These are phyloP conservation scores for Corythornis madagascariensis DNA, from an alignment of 2,113 vertebrate species.

Conservation along the genomic window DNA sequence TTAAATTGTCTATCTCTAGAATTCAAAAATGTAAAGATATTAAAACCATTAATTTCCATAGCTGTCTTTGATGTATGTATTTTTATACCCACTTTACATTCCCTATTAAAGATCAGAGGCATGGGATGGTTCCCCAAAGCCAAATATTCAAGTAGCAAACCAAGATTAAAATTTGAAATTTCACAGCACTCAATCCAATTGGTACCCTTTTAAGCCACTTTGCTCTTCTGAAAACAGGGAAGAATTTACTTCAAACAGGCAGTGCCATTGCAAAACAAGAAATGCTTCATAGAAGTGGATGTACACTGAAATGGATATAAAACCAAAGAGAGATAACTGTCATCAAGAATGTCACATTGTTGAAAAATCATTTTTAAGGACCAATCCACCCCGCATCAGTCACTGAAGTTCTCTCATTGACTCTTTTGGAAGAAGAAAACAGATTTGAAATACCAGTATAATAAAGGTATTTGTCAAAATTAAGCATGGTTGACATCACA, in stretches of 20 bases:
- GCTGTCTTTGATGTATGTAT: slow-evolving; percentile 13
- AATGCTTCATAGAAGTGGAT: slow-evolving; percentile 49
- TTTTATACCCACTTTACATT: slow-evolving; percentile 14
- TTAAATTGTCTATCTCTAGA: slow-evolving; percentile 20
- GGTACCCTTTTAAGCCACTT: background rate
- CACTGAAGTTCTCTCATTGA: background rate
- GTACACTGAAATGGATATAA: slow-evolving; percentile 34
- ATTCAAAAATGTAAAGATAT: slow-evolving; percentile 38
- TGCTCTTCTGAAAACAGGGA: slow-evolving; percentile 12
- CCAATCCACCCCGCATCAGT: background rate
- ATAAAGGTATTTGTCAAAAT: slow-evolving; percentile 2
- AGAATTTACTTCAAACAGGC: background rate
- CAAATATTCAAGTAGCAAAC: slow-evolving; percentile 17
- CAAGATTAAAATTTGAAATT: slow-evolving; percentile 27
- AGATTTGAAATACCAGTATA: background rate
- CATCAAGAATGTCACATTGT: background rate
- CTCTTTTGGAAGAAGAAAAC: background rate
- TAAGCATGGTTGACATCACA: slow-evolving; percentile 52
- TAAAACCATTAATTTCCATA: slow-evolving; percentile 39
- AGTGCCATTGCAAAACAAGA: slow-evolving; percentile 55
- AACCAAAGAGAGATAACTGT: slow-evolving; percentile 26
- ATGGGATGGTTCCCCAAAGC: background rate
- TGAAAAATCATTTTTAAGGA: background rate
- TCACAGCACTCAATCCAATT: background rate
- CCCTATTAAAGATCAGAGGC: slow-evolving; percentile 31